Conservation (phyloP, 2,888 invertebrate genomes). For the Strigamia crassipes region DNA sequence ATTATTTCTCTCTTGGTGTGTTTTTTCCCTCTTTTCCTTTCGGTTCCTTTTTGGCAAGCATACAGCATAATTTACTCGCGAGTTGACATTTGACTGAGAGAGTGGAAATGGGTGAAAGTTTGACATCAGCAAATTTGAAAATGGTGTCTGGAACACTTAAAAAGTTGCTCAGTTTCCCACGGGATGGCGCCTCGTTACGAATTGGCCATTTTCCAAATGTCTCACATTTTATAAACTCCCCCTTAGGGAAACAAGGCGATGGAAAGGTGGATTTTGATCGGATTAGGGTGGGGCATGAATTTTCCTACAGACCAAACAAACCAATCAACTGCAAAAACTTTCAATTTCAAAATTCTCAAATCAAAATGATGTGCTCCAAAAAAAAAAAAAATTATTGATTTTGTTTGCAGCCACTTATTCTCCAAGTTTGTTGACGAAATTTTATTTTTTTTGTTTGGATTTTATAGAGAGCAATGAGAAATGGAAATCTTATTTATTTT, state of each 20-base stretch:
- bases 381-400: not conserved
- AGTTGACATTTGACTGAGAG: slow-evolving; percentile 10
- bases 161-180: slow-evolving; percentile 27
- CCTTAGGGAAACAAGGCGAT: not conserved
- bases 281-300: slow-evolving; percentile 29
- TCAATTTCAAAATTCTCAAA: not conserved
- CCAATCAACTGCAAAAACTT: not conserved
- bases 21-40: not conserved
- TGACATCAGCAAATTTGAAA: slow-evolving; percentile 30
- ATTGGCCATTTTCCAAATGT: slow-evolving; percentile 23
- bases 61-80: slow-evolving; percentile 7
- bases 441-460: too few relatives aligned
- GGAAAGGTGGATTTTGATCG: slow-evolving; percentile 7
- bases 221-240: slow-evolving; percentile 14
- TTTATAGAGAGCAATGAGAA: not conserved
- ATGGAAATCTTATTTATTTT: not conserved
- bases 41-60: not conserved
- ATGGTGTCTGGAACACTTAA: slow-evolving; percentile 31
- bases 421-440: not conserved
- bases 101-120: slow-evolving; percentile 7
- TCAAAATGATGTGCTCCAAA: not conserved
- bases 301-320: not conserved
- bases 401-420: not conserved
- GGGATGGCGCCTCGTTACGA: slow-evolving; percentile 33
- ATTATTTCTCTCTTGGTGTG: not conserved